These are phyloP conservation scores for Xylophagus ater DNA, from an alignment of 2,888 invertebrate species.

Conservation along the genomic window DNA sequence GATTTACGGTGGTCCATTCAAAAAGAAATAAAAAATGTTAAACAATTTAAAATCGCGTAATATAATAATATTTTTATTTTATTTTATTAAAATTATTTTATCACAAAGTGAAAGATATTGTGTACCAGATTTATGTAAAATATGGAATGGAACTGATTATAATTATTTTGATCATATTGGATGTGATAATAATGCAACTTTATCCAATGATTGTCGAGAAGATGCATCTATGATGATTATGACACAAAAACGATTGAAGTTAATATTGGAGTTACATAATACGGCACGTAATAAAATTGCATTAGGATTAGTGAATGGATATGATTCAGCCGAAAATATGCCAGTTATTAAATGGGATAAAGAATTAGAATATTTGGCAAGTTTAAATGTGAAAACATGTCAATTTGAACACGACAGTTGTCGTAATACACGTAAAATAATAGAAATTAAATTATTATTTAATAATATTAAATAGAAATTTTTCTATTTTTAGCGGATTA, in stretches of 20 bases:
- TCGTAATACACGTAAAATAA: constrained; percentile 29
- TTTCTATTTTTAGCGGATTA: constrained; percentile 17
- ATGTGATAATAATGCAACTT: constrained; percentile 27
- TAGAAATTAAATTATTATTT: constrained; percentile 1
- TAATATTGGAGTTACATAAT: constrained; percentile 34
- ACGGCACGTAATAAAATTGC: constrained; percentile 31
- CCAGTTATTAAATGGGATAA: constrained; percentile 31
- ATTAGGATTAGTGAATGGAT: constrained; percentile 27
- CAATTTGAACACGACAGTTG: constrained; percentile 32
- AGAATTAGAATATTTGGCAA: constrained; percentile 31
- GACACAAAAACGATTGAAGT: constrained; percentile 29
- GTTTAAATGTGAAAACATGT: constrained; percentile 31
- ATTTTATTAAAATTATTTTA: too few species aligned
- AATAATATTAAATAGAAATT: background rate
- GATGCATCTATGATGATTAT: constrained; percentile 24
- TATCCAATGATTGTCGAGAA: constrained; percentile 11
- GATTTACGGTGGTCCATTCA: too few species aligned
- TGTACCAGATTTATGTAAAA: constrained; percentile 25
- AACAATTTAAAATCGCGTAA: too few species aligned
- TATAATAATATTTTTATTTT: too few species aligned
- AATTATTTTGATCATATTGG: constrained; percentile 26
- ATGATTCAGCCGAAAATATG: constrained; percentile 29
- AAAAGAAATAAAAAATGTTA: too few species aligned
- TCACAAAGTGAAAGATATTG: too few species aligned
- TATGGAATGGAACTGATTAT: constrained; percentile 31